Evolutionary conservation across 2,888 invertebrate genomes (phyloP), one percentile per base, ranked within the genome.

Genomic region (Orthosia incerta): DNA sequence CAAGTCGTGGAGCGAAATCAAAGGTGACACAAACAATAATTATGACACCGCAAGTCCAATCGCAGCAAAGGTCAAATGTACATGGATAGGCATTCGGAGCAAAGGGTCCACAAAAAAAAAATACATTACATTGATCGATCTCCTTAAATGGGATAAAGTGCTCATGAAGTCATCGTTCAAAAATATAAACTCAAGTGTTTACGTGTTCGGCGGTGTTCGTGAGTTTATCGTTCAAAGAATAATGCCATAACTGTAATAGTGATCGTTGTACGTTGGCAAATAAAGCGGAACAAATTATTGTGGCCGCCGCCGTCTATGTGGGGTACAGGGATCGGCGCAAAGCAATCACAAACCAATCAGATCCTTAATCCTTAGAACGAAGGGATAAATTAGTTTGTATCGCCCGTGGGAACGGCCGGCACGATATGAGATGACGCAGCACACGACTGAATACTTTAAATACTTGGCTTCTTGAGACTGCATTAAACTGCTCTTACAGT

Each of bases 271-370:
- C 87, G 88, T 87, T 88, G 84, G 90, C 91, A 91, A 94, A 93
- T 92, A 91, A 91, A 91, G 89, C 90, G 90, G 87, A 91, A 92
- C 91, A 87, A 91, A 92, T 91, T 89, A 88, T 88, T 89, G 90
- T 87, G 88, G 88, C 82, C 83, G 87, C 84, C 85, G 78, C 83
- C 83, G 80, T 82, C 79, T 80, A 77, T 65, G 81, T 72, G 70
- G 79, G 82, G 76, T 76, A 84, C 78, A 86, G 79, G 82, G 86
- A 85, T 73, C 81, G 83, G 74, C 74, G 81, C 84, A 83, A 79
- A 77, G 84, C 87, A 89, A 88, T 88, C 72, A 82, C 89, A 87
- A 87, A 74, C 76, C 82, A 91, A 92, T 89, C 79, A 85, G 80
- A 83, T 83, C 87, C 83, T 82, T 87, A 87, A 77, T 84, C 82